Percentiles rank a stretch among this genome's conserved stretches.
Evolutionary conservation across 2,113 vertebrate species (phyloP).

Genomic region (Micromys minutus): DNA sequence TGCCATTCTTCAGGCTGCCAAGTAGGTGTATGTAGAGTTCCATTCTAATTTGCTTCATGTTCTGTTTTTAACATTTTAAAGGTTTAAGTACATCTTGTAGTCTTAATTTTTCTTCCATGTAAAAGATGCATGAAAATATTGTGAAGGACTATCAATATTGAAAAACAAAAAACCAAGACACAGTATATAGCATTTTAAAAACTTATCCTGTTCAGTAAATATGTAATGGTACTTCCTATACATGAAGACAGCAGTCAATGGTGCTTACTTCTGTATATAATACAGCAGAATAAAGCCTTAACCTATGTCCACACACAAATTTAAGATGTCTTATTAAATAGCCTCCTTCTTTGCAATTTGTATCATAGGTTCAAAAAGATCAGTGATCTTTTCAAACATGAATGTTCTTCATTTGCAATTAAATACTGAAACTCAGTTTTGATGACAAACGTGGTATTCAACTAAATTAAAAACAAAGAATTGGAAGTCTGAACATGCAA

Average conservation of each 20-base stretch:
- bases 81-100: conserved; percentile 10
- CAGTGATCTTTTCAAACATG: conserved; percentile 9
- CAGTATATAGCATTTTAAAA: not conserved
- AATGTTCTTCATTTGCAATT: not conserved
- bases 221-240: not conserved
- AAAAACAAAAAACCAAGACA: conserved; percentile 34
- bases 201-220: not conserved
- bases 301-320: not conserved
- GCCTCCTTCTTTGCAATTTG: not conserved
- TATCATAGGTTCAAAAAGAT: not conserved
- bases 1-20: conserved; percentile 1
- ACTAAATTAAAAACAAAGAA: conserved; percentile 29
- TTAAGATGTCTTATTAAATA: not conserved
- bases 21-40: not conserved
- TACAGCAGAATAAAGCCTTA: not conserved
- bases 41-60: conserved; percentile 26
- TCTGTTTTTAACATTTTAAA: conserved; percentile 65
- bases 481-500: conserved; percentile 13
- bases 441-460: not conserved
- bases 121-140: conserved; percentile 9
- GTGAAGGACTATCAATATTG: not conserved
- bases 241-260: not conserved
- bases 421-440: conserved; percentile 6
- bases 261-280: not conserved
- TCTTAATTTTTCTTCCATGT: conserved; percentile 28